Evolutionary conservation across 2,888 invertebrate genomes (phyloP), one percentile per base, ranked within the genome.

Genomic region (Orthonychiurus folsomi): DNA sequence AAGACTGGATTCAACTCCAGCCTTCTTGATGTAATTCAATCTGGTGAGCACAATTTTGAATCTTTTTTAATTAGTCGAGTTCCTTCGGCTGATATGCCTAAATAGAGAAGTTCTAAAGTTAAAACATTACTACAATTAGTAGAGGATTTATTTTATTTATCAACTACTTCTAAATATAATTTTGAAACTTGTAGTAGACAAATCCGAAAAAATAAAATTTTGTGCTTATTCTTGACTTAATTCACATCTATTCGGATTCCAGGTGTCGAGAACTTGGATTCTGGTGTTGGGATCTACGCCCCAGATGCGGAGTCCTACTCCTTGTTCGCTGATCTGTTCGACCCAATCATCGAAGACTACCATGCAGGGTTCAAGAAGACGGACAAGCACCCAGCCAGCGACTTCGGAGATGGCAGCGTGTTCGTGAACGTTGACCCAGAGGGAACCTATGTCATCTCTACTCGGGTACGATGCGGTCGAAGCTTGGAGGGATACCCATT

Each of bases 321-420:
- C 74, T 84, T 88, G 62, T 97, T 96, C 79, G 83, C 89, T 69
- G 90, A 89, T 63, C 83, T 97, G 73, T 96, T 97, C 80, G 93
- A 96, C 81, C 94, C 94, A 78, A 89, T 97, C 82, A 96, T 97
- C 79, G 93, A 93, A 78, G 94, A 94, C 78, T 95, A 95, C 83
- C 95, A 95, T 82, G 85, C 84, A 78, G 94, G 94, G 74, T 95
- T 95, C 85, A 90, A 89, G 83, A 87, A 90, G 80, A 86, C 86
- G 77, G 93, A 93, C 82, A 89, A 89, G 79, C 96, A 97, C 80
- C 96, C 96, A 23, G 81, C 89, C 68, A 88, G 87, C 80, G 88
- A 93, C 82, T 95, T 93, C 82, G 96, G 96, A 75, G 93, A 96
- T 81, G 87, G 91, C 25, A 85, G 84, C 80, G 83, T 85, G 74